Evolutionary conservation across 2,888 invertebrate species (phyloP), one percentile per base, ranked within the genome.

Genomic region (Crossocerus cetratus): DNA sequence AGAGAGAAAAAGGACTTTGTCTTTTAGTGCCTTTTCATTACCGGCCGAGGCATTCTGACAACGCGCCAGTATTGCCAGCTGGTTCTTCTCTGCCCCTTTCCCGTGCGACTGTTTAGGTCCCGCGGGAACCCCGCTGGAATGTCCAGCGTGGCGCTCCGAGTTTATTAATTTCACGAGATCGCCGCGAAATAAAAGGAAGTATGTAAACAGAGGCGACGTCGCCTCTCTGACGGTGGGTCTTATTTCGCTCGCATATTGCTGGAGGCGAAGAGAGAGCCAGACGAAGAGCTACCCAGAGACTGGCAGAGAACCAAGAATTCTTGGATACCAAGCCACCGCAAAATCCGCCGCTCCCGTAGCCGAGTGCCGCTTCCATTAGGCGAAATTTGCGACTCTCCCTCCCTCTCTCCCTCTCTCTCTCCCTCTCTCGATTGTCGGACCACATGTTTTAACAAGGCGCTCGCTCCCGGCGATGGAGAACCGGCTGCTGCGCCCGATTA

Each of bases 331-430:
- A 32, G 65, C 21, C 59, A 49, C 65, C 64, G 65, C 63, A 69
- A 75, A 67, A 32, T 32, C 69, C 72, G 21, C 68, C 65, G 57
- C 58, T 61, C 45, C 42, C 57, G 74, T 71, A 59, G 67, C 74
- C 32, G 32, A 71, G 71, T 74, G 71, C 65, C 68, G 71, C 62
- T 32, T 74, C 74, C 72, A 72, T 74, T 74, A 74, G 32, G 68
- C 68, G 54, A 71, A 72, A 72, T 67, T 64, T 62, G 58, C 67
- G 63, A 67, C 45, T 45, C 22, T 21, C 20, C n/a, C n/a, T n/a
- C n/a, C n/a, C n/a, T n/a, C n/a, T n/a, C n/a, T n/a, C n/a, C n/a
- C n/a, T n/a, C n/a, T n/a, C n/a, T n/a, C n/a, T n/a, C n/a, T n/a
- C n/a, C n/a, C n/a, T n/a, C n/a, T 43, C 23, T 45, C 20, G 60